Evolutionary conservation across 1,140 invertebrate genomes (phyloP).

Genomic region (Zaprionus lachaisei): DNA sequence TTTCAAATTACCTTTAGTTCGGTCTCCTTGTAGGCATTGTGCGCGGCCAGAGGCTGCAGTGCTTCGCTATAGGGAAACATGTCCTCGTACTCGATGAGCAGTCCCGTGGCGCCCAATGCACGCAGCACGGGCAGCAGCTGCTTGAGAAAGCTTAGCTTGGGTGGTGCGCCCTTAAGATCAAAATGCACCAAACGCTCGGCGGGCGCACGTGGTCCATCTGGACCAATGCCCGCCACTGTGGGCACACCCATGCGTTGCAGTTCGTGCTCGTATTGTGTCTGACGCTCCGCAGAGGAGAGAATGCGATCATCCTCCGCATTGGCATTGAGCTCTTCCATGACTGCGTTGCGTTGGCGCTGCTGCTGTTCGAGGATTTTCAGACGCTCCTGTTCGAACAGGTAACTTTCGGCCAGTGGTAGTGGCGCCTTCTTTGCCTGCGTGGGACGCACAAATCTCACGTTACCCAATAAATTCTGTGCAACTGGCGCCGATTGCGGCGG

Average conservation of each 20-base stretch:
- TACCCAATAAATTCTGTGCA: conserved; percentile 46
- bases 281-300: conserved; percentile 74
- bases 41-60: conserved; percentile 88
- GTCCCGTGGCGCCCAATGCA: conserved; percentile 92
- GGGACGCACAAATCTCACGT: conserved; percentile 75
- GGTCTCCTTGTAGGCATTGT: conserved; percentile 90
- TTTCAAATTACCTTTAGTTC: conserved; percentile 66
- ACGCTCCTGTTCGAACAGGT: conserved; percentile 78
- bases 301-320: conserved; percentile 76
- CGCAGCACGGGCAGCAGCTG: conserved; percentile 91
- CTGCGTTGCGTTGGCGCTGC: conserved; percentile 69
- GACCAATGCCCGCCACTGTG: conserved; percentile 74
- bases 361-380: conserved; percentile 79
- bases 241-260: conserved; percentile 82
- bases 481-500: conserved; percentile 4
- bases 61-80: conserved; percentile 96
- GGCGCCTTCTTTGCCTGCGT: conserved; percentile 74
- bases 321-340: conserved; percentile 71
- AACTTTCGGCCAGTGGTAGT: conserved; percentile 63
- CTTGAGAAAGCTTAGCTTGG: conserved; percentile 88
- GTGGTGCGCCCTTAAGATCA: conserved; percentile 96
- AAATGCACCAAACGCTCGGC: conserved; percentile 90
- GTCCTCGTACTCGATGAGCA: conserved; percentile 98
- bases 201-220: conserved; percentile 77
- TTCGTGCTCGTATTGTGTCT: conserved; percentile 80